Percentiles rank a stretch among this genome's conserved stretches.
phyloP scores from a whole-genome alignment of 2,888 invertebrate species.

The Toxonevra muliebris region DNA sequence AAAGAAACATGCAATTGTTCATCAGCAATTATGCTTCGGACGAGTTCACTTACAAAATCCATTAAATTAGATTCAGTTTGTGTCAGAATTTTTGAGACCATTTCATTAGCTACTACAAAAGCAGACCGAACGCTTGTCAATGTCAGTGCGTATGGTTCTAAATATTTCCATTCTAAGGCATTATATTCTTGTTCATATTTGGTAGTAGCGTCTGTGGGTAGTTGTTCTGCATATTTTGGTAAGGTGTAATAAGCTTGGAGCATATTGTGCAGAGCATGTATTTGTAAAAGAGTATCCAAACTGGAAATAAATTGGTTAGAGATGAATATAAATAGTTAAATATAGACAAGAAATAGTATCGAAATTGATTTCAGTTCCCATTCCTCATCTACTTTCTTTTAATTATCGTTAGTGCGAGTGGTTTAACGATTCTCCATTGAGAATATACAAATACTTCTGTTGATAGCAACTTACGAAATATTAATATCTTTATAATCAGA shows the following conservation, averaged over 20 bases:
- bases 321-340: background rate
- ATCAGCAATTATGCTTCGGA: constrained; percentile 35
- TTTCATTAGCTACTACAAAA: constrained; percentile 36
- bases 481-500: constrained; percentile 50
- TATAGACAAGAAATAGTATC: background rate
- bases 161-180: constrained; percentile 69
- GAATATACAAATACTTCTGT: too few species aligned
- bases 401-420: too few species aligned
- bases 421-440: too few species aligned
- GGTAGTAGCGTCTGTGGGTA: constrained; percentile 9
- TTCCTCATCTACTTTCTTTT: too few species aligned
- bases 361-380: background rate
- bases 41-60: constrained; percentile 38
- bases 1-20: constrained; percentile 37
- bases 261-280: constrained; percentile 76
- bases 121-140: constrained; percentile 44
- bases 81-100: constrained; percentile 26
- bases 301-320: constrained; percentile 36
- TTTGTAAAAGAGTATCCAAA: constrained; percentile 73
- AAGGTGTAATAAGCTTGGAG: constrained; percentile 64
- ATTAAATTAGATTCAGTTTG: constrained; percentile 6
- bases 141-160: constrained; percentile 57
- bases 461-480: too few species aligned
- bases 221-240: constrained; percentile 5
- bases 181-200: constrained; percentile 62